Base-by-base conservation (phyloP, 2,888 invertebrate species). In the Agrochola lota region DNA sequence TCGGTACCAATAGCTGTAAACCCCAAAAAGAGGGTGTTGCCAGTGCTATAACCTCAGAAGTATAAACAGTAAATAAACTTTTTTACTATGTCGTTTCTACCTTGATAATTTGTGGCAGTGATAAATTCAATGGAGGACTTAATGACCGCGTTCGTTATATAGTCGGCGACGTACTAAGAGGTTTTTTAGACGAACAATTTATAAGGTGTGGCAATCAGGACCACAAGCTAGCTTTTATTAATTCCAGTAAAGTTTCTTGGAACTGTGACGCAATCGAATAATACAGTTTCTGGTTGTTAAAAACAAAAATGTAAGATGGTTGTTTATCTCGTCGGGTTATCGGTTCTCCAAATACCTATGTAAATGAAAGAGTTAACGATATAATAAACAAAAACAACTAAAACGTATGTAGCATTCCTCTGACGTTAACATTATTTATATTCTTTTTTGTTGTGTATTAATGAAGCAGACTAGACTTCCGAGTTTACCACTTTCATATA, bases 121-220 rank as follows among this genome's bases (percentile, higher is more conserved):
- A 92, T 92, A 90, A 91, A 91, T 91, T 89, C 84, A 90, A 89
- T 87, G 85, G 84, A 87, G 87, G 85, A 87, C 85, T 89, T 91
- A 91, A 92, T 91, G 87, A 91, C 88, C 84, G 83, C 82, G 85
- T 90, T 85, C 85, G 83, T 90, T 91, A 90, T 88, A 88, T 82
- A 73, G 87, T 87, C 88, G 88, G 89, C 87, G 83, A 89, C 88
- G 84, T 79, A 85, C 88, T 82, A 85, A 85, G 82, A 87, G 81
- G 74, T 90, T 92, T 92, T 92, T 91, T 89, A 86, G 80, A 79
- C 72, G 74, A 88, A 91, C 82, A 86, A 91, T 90, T 90, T 89
- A 90, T 89, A 87, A 89, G 87, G 85, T 88, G 88, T 87, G 80
- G 90, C 88, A 90, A 91, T 91, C 89, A 90, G 89, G 89, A 89